Percentiles rank a stretch among this genome's conserved stretches.
These are phyloP conservation scores for Pomatostomus ruficeps DNA, from an alignment of 2,113 vertebrate genomes.

Conservation along the genomic window DNA sequence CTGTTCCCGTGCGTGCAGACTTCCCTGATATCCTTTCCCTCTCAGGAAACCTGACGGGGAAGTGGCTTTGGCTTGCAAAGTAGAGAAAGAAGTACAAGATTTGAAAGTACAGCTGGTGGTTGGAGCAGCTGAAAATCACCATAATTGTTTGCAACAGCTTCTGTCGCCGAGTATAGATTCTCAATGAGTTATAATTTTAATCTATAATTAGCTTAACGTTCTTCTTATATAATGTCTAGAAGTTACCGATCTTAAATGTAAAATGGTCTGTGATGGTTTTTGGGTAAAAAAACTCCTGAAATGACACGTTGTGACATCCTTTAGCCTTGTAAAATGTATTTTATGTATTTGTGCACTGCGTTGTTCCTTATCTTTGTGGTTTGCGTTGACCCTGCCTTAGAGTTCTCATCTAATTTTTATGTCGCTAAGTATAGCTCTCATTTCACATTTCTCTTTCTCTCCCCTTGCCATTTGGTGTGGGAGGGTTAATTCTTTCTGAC, in stretches of 20 bases:
- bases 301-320: rapidly evolving
- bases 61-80: not conserved
- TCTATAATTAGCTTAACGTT: not conserved
- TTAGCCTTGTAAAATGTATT: not conserved
- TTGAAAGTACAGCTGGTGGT: not conserved
- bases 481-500: not conserved
- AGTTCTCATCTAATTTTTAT: not conserved
- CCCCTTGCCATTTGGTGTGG: not conserved
- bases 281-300: not conserved
- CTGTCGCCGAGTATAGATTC: not conserved
- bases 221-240: not conserved
- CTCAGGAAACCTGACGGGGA: not conserved
- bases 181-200: not conserved
- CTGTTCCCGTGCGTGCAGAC: conserved; percentile 18
- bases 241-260: not conserved
- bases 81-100: not conserved
- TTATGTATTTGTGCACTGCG: not conserved
- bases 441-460: not conserved
- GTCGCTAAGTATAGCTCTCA: not conserved
- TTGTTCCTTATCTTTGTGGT: not conserved
- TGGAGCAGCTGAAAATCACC: not conserved
- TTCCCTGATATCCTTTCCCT: not conserved
- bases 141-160: not conserved
- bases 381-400: not conserved
- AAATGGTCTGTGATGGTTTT: not conserved